phyloP scores from a whole-genome alignment of 2,113 vertebrate genomes.

The Serilophus lunatus region DNA sequence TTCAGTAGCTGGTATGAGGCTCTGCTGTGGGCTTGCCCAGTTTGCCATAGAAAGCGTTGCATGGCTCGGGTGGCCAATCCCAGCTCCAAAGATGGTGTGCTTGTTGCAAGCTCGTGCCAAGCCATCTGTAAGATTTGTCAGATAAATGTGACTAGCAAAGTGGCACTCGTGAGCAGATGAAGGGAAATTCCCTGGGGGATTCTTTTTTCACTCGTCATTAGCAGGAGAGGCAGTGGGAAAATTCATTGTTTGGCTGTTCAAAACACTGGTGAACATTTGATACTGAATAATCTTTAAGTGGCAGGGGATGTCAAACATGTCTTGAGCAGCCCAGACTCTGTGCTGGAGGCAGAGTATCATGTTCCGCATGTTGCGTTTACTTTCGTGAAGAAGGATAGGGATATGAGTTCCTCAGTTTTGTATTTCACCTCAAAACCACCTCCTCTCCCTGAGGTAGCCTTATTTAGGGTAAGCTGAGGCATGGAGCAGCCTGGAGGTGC shows the following conservation, averaged over 20 bases:
- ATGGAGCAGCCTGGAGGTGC: neutral
- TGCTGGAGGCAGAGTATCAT: neutral
- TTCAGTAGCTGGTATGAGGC: neutral
- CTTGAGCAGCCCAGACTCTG: neutral
- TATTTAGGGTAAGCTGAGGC: neutral
- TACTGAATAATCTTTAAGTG: neutral
- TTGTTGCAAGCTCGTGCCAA: conserved; percentile 52
- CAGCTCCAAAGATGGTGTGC: conserved; percentile 59
- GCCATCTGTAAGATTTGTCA: conserved; percentile 68
- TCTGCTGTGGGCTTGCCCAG: neutral
- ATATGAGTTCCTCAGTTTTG: neutral
- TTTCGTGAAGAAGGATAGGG: neutral
- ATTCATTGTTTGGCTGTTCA: conserved; percentile 38
- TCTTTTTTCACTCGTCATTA: conserved; percentile 55
- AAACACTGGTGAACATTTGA: neutral
- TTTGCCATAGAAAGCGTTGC: neutral
- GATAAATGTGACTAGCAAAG: conserved; percentile 67
- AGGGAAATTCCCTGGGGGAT: conserved; percentile 65
- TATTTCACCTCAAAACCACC: neutral
- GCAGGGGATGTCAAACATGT: neutral
- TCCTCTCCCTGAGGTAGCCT: neutral
- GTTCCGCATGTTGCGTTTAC: neutral
- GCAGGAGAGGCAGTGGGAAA: conserved; percentile 49
- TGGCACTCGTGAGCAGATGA: conserved; percentile 66
- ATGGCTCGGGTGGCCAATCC: conserved; percentile 34